A percentile compares a stretch with the other conserved stretches of the same genome.
phyloP scores from a whole-genome alignment of 1,140 invertebrate genomes.

The Periplaneta americana region DNA sequence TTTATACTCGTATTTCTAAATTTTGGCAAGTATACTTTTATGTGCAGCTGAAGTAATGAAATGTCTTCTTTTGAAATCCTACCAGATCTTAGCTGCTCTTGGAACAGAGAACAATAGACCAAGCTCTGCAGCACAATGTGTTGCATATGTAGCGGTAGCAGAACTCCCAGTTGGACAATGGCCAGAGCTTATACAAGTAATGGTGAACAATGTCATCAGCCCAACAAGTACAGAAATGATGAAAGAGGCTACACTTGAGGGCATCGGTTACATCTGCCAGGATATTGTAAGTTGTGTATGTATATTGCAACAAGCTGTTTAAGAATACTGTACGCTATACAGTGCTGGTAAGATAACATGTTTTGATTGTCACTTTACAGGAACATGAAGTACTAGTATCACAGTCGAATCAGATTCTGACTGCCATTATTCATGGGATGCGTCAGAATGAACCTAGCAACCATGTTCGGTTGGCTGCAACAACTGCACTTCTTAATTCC shows the following conservation, averaged over 20 bases:
- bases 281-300: conserved; percentile 56
- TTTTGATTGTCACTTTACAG: conserved; percentile 29
- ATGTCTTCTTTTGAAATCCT: neutral
- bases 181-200: conserved; percentile 76
- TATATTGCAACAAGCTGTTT: neutral
- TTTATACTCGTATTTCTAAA: neutral
- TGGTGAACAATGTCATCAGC: conserved; percentile 90
- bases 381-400: conserved; percentile 86
- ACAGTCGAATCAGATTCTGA: conserved; percentile 94
- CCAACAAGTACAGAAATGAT: conserved; percentile 83
- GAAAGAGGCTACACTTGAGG: conserved; percentile 93
- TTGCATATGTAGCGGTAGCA: conserved; percentile 95
- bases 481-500: conserved; percentile 95
- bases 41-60: neutral
- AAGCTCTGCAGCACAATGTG: conserved; percentile 96
- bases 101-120: conserved; percentile 93
- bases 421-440: conserved; percentile 99
- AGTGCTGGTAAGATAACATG: neutral
- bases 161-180: conserved; percentile 85
- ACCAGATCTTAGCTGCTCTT: conserved; percentile 81
- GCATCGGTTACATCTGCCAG: conserved; percentile 87
- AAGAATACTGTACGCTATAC: neutral
- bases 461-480: conserved; percentile 89
- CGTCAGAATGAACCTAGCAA: conserved; percentile 73
- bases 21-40: neutral